Percentiles rank a stretch among this genome's conserved stretches.
These are phyloP conservation scores for Diarsia rubi DNA, from an alignment of 2,888 invertebrate species.

Conservation along the genomic window DNA sequence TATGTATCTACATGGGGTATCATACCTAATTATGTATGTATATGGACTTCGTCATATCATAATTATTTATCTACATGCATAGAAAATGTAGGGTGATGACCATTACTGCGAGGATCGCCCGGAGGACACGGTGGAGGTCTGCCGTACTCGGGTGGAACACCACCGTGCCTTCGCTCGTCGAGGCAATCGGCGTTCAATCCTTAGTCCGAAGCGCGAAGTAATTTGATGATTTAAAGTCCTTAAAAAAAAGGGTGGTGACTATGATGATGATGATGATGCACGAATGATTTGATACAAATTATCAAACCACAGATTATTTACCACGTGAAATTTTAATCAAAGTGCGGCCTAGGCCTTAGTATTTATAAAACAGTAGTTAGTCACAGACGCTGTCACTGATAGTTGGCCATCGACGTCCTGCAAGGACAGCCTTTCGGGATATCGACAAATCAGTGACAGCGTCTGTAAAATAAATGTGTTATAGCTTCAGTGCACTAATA, in stretches of 20 bases:
- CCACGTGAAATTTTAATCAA: not conserved
- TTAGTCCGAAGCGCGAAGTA: no score
- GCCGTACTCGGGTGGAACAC: no score
- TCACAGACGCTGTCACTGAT: not conserved
- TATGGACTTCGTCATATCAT: not conserved
- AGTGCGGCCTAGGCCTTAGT: not conserved
- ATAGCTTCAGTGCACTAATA: no score
- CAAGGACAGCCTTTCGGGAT: not conserved
- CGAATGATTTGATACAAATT: not conserved
- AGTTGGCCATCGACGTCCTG: no score
- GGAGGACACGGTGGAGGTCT: no score
- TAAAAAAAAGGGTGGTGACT: not conserved
- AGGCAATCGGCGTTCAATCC: no score
- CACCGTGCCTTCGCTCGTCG: no score
- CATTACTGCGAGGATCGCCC: no score
- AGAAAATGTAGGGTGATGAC: not conserved
- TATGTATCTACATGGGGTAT: no score
- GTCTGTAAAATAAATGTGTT: no score
- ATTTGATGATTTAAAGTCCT: no score
- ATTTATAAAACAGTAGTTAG: not conserved
- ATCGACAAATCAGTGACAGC: not conserved
- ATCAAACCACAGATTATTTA: not conserved
- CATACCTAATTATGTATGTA: not conserved
- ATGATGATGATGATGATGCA: not conserved
- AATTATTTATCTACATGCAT: not conserved